Conservation (phyloP, 2,888 invertebrate genomes). For the Hydropsyche betteni region DNA sequence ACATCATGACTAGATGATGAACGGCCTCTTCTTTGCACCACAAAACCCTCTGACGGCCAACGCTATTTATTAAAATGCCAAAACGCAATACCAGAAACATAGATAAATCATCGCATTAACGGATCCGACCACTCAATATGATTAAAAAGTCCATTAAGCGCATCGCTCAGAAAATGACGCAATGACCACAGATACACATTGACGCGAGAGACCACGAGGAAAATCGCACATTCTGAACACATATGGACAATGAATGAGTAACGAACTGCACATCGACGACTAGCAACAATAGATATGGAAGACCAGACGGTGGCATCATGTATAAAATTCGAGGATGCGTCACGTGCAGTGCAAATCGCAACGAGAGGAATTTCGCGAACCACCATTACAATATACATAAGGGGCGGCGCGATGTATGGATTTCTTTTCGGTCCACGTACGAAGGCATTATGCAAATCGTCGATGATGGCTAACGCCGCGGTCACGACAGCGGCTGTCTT, state of each 20-base stretch:
- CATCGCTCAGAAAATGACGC: background rate
- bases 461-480: background rate
- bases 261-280: background rate
- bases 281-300: background rate
- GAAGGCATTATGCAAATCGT: slow-evolving; percentile 33
- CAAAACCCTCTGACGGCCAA: slow-evolving; percentile 20
- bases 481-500: slow-evolving; percentile 42
- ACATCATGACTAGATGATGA: slow-evolving; percentile 27
- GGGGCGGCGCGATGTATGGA: no score
- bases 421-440: no score
- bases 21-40: background rate
- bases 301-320: slow-evolving; percentile 14
- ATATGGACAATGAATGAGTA: background rate
- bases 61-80: background rate
- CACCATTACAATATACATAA: no score
- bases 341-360: slow-evolving; percentile 25
- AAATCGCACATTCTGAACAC: background rate
- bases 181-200: background rate
- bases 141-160: no score
- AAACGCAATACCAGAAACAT: background rate
- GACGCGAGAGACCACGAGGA: background rate
- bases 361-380: background rate
- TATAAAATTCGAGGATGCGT: slow-evolving; percentile 17
- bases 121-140: no score
- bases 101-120: background rate